A percentile compares a stretch with the other conserved stretches of the same genome.
phyloP scores from a whole-genome alignment of 2,797 vertebrate species.

The Geotrypetes seraphini region DNA sequence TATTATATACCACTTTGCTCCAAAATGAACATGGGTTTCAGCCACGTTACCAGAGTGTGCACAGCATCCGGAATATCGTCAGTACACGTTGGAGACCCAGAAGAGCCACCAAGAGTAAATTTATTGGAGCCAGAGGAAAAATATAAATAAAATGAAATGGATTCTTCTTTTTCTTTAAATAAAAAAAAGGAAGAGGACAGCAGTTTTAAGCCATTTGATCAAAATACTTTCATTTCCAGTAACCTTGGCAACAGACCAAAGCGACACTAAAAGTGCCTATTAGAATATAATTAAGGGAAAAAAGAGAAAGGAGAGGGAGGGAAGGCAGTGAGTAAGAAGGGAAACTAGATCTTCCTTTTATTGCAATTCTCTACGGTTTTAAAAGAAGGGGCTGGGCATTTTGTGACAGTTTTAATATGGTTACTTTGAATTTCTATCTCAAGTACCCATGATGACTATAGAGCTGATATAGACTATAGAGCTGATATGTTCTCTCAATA shows the following conservation, averaged over 20 bases:
- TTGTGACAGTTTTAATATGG: not conserved
- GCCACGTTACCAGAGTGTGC: too few species aligned
- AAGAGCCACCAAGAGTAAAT: too few species aligned
- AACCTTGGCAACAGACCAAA: slow-evolving; percentile 32
- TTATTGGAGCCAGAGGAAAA: too few species aligned
- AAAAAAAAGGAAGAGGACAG: too few species aligned
- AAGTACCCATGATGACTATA: not conserved
- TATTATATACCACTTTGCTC: too few species aligned
- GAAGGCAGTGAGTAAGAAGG: slow-evolving; percentile 1
- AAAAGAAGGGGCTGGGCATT: not conserved
- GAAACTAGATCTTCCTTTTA: not conserved
- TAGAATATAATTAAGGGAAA: slow-evolving; percentile 24
- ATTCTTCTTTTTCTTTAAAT: slow-evolving; percentile 5
- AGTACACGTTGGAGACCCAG: too few species aligned
- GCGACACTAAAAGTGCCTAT: slow-evolving; percentile 21
- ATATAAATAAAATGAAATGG: slow-evolving; percentile 11
- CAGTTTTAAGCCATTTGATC: slow-evolving; percentile 21
- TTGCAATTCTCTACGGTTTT: not conserved
- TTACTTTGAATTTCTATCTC: not conserved
- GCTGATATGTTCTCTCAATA: not conserved
- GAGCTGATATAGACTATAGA: not conserved
- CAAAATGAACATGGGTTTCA: too few species aligned
- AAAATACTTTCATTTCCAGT: slow-evolving; percentile 22
- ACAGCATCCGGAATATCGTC: too few species aligned
- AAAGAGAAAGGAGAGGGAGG: not conserved